Base-by-base conservation (phyloP, 2,113 vertebrate genomes). In the Gymnarchus niloticus region DNA sequence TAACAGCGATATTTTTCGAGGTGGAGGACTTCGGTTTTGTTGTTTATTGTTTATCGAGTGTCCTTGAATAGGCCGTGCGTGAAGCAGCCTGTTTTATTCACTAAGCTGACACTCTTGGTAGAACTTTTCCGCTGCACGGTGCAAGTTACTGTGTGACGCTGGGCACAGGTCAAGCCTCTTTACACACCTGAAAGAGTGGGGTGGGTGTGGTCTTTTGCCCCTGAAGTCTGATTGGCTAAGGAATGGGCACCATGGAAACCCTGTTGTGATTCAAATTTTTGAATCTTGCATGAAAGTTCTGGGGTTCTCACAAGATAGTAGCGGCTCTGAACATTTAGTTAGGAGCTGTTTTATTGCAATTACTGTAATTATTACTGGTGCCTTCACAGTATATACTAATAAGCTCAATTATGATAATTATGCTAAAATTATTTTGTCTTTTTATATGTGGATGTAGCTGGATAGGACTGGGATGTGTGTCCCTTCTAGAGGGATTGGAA, bases 181-280 rank as follows among this genome's bases (percentile, higher is more conserved):
- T n/a, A 9, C 12, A 52, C 4, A 54, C 44, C 76, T 84, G n/a
- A 84, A 49, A 84, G 14, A 84, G n/a, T 48, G 54, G 28, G 49
- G 83, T 80, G 83, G 83, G 51, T 56, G 46, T 59, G 56, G 65
- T 41, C 33, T 54, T 48, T 12, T 87, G 57, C 84, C 51, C 83
- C 84, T 88, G 56, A 85, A 28, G 81, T 33, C 25, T 1, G 84
- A 92, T 91, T 93, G 93, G 92, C 87, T 90, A 23, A 7, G 76
- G 83, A 57, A 84, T 69, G 49, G 85, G 88, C 51, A 25, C 84
- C 86, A 90, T 91, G 85, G 89, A 85, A 37, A 23, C 84, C 88
- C 89, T 94, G 91, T 93, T 89, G 87, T 88, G 89, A 87, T 94
- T 94, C 89, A 93, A 94, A 94, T 88, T 85, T 92, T 87, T 91